phyloP scores from a whole-genome alignment of 2,888 invertebrate genomes.

The Antheraea assamensis region DNA sequence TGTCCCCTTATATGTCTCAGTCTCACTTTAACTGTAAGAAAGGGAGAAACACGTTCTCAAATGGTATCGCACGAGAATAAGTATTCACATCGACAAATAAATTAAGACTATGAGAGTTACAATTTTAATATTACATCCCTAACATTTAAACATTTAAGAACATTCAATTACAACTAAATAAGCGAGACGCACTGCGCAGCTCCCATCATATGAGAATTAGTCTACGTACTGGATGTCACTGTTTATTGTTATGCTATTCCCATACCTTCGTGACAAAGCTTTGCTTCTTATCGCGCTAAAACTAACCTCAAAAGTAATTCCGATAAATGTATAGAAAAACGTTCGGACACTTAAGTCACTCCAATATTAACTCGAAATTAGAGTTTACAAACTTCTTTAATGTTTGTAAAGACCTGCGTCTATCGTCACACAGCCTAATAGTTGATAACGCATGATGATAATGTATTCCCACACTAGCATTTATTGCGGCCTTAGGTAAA shows the following conservation, averaged over 20 bases:
- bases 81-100: constrained; percentile 23
- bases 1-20: not conserved
- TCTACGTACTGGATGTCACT: not conserved
- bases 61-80: not conserved
- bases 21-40: constrained; percentile 9
- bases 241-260: not conserved
- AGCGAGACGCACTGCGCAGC: constrained; percentile 43
- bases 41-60: not conserved
- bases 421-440: no score
- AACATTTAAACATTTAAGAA: constrained; percentile 49
- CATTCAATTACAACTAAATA: constrained; percentile 37
- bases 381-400: no score
- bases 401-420: no score
- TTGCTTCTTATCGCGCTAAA: no score
- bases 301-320: no score
- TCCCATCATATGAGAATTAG: constrained; percentile 23
- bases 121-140: constrained; percentile 45
- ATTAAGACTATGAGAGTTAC: constrained; percentile 45
- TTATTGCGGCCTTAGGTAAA: no score
- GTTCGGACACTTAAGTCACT: no score
- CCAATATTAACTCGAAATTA: no score
- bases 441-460: no score
- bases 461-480: no score
- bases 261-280: no score
- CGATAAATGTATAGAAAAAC: no score